phyloP scores from a whole-genome alignment of 2,888 invertebrate genomes.

The Tenthredo amoena region DNA sequence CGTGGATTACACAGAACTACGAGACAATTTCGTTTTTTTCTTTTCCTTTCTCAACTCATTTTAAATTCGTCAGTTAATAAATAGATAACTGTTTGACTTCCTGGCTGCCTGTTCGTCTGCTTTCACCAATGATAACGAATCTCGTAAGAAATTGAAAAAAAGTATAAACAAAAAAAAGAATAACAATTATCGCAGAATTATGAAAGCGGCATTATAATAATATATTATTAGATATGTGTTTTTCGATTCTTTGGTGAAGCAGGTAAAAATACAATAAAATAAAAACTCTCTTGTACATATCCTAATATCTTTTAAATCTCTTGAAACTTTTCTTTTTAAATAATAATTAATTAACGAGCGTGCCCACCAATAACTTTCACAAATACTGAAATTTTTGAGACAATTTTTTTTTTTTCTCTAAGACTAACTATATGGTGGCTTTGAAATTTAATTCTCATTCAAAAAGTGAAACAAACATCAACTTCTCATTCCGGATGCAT shows the following conservation, averaged over 20 bases:
- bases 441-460: not conserved
- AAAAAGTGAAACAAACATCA: not conserved
- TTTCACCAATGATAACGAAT: slow-evolving; percentile 21
- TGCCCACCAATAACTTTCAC: slow-evolving; percentile 33
- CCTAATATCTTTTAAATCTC: slow-evolving; percentile 66
- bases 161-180: not conserved
- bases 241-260: slow-evolving; percentile 16
- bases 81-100: slow-evolving; percentile 36
- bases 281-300: slow-evolving; percentile 72
- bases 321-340: not conserved
- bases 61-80: not conserved
- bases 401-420: not conserved
- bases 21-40: not conserved
- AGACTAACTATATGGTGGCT: slow-evolving; percentile 1
- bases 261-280: not conserved
- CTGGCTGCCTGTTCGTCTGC: slow-evolving; percentile 3
- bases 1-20: not conserved
- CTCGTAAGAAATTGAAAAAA: not conserved
- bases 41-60: not conserved
- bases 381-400: not conserved
- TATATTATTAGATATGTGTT: slow-evolving; percentile 4
- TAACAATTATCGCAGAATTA: not conserved
- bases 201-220: slow-evolving; percentile 13
- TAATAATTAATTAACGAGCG: slow-evolving; percentile 15
- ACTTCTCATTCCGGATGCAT: not conserved